Evolutionary conservation across 37 sponge, comb jelly and placozoan genomes (phyloP), one percentile per base, ranked within the genome.

Genomic region (Mnemiopsis leidyi): DNA sequence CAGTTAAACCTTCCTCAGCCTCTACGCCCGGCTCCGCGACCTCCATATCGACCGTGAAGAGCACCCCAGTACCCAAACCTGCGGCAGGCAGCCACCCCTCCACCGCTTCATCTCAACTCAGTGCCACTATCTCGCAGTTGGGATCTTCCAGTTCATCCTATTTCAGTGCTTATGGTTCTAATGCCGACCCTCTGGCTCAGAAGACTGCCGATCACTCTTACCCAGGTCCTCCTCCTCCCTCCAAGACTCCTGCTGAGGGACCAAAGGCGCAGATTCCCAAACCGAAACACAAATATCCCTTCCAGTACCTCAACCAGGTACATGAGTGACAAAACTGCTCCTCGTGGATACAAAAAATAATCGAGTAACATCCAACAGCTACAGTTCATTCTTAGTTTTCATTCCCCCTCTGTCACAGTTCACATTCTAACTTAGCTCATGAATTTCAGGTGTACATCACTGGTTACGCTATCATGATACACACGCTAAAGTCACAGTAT

Each of bases 211-310:
- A 35, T 28, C 36, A 40, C 3, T 24, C 39, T 13, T 18, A 35
- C 24, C 75, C 75, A 7, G 82, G 37, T 35, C 23, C 32, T 39
- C n/a, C 61, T 0, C 38, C 38, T 1, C 23, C 61, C 0, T 3
- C 16, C 9, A 7, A 36, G 9, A 37, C 21, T 0, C 2, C 3
- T n/a, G 25, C 21, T n/a, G 90, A 85, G 1, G 3, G 3, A 18
- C 32, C 35, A 35, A 38, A 40, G 48, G 36, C 40, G 0, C 90
- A 85, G 90, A 85, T 85, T 28, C 40, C 32, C 16, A 85, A 85
- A 39, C 90, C 90, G 29, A 85, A 85, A 23, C 90, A 85, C 90
- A 85, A 85, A 40, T 85, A 40, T 28, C 90, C 90, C 90, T 85
- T 40, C 29, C 90, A 85, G 35, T 85, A 36, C 29, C 90, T 85